Conservation (phyloP, 1,140 invertebrate species). For the Cyclina sinensis region DNA sequence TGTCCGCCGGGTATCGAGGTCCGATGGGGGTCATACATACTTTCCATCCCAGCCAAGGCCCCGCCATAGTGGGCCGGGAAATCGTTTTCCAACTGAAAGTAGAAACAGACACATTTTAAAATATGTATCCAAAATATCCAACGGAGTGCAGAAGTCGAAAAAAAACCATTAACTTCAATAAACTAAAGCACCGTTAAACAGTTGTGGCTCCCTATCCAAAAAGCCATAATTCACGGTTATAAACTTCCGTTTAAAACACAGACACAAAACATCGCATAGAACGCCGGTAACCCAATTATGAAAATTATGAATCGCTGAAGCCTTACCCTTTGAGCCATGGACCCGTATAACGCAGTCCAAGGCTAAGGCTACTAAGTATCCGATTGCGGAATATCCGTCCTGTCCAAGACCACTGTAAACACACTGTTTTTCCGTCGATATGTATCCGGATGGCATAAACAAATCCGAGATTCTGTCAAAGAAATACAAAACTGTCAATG, state of each 20-base stretch:
- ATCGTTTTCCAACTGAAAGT: slow-evolving; percentile 84
- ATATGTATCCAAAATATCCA: slow-evolving; percentile 52
- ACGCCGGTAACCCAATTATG: slow-evolving; percentile 59
- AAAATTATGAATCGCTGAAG: slow-evolving; percentile 59
- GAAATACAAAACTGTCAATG: slow-evolving; percentile 84
- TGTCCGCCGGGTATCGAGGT: slow-evolving; percentile 74
- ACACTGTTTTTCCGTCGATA: slow-evolving; percentile 68
- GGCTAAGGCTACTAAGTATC: slow-evolving; percentile 58
- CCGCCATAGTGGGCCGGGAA: slow-evolving; percentile 80
- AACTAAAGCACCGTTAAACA: slow-evolving; percentile 31
- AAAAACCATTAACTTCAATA: neutral
- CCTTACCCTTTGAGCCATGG: slow-evolving; percentile 82
- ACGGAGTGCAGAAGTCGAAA: slow-evolving; percentile 36
- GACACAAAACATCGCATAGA: slow-evolving; percentile 42
- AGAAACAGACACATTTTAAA: slow-evolving; percentile 59
- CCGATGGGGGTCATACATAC: slow-evolving; percentile 82
- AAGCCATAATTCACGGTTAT: slow-evolving; percentile 52
- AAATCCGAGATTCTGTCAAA: slow-evolving; percentile 82
- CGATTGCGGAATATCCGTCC: slow-evolving; percentile 61
- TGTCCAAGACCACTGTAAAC: slow-evolving; percentile 69
- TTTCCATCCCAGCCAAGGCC: slow-evolving; percentile 77
- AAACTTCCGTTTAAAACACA: slow-evolving; percentile 58
- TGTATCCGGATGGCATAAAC: slow-evolving; percentile 80
- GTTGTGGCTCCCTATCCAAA: slow-evolving; percentile 15
- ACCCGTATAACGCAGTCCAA: slow-evolving; percentile 68